Conservation (phyloP, 2,797 vertebrate species). For the Myripristis murdjan region DNA sequence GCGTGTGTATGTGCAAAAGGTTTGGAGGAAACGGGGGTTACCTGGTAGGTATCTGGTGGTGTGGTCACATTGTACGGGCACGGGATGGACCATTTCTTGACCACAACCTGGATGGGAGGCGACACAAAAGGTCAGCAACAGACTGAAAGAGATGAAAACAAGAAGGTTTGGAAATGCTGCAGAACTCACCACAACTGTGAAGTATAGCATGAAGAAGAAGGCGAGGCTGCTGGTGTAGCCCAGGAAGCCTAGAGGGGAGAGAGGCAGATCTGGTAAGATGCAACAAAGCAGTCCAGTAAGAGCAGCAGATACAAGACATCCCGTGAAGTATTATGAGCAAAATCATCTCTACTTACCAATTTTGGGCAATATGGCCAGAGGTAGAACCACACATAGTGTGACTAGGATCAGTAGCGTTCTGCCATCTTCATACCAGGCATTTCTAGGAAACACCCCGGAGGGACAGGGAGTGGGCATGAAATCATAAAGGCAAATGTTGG, state of each 20-base stretch:
- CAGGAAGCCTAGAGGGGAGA: slow-evolving; percentile 91
- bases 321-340: not conserved
- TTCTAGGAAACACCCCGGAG: slow-evolving; percentile 62
- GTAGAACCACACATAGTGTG: slow-evolving; percentile 90
- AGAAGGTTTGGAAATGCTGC: not conserved
- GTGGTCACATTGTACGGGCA: slow-evolving; percentile 87
- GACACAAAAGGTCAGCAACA: slow-evolving; percentile 25
- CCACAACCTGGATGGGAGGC: slow-evolving; percentile 83
- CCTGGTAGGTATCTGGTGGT: slow-evolving; percentile 53
- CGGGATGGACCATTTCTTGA: slow-evolving; percentile 95
- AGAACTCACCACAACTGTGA: slow-evolving; percentile 93
- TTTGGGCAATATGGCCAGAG: slow-evolving; percentile 92
- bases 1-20: not conserved
- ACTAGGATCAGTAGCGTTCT: slow-evolving; percentile 87
- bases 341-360: slow-evolving; percentile 88
- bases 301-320: not conserved
- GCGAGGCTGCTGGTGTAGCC: slow-evolving; percentile 96
- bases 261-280: slow-evolving; percentile 10
- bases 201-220: slow-evolving; percentile 95
- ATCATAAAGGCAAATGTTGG: slow-evolving; percentile 15
- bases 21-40: slow-evolving; percentile 40
- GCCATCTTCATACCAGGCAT: slow-evolving; percentile 93
- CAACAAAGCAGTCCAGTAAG: not conserved
- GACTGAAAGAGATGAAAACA: not conserved
- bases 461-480: slow-evolving; percentile 15